phyloP scores from a whole-genome alignment of 1,140 invertebrate genomes.

The Drosophila rhopaloa region DNA sequence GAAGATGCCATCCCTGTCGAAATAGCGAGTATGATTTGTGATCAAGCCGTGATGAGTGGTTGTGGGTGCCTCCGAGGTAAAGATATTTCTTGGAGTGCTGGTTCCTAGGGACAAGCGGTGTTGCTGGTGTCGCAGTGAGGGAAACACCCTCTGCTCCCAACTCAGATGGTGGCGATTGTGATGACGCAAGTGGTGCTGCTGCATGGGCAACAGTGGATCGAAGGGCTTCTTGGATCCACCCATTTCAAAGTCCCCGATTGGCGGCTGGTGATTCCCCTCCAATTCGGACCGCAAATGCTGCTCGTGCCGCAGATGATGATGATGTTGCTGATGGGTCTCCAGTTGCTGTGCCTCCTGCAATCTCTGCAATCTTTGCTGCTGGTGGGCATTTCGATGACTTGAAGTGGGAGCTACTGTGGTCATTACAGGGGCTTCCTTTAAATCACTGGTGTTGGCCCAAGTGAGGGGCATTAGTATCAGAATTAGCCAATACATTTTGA shows the following conservation, averaged over 20 bases:
- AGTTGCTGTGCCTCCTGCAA: slow-evolving; percentile 60
- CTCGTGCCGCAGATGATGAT: slow-evolving; percentile 70
- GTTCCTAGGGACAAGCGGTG: slow-evolving; percentile 31
- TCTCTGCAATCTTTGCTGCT: slow-evolving; percentile 60
- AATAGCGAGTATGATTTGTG: slow-evolving; percentile 48
- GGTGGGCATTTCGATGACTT: slow-evolving; percentile 21
- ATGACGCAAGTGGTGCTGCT: slow-evolving; percentile 70
- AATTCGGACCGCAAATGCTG: slow-evolving; percentile 67
- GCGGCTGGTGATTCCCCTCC: slow-evolving; percentile 43
- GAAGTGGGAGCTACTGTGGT: slow-evolving; percentile 31
- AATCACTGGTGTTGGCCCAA: slow-evolving; percentile 21
- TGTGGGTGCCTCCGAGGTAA: slow-evolving; percentile 33
- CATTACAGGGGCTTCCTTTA: slow-evolving; percentile 21
- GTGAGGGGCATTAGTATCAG: slow-evolving; percentile 23
- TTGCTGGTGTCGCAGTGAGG: slow-evolving; percentile 47
- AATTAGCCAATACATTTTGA: slow-evolving; percentile 26
- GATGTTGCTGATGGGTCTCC: slow-evolving; percentile 38
- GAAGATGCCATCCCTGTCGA: slow-evolving; percentile 66
- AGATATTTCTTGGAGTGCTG: slow-evolving; percentile 3
- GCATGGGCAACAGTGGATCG: slow-evolving; percentile 39
- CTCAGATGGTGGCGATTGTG: slow-evolving; percentile 68
- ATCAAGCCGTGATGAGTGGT: slow-evolving; percentile 25
- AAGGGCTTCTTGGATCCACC: not conserved
- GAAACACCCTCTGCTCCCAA: slow-evolving; percentile 70
- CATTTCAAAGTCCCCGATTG: slow-evolving; percentile 7